Conservation (phyloP, 2,888 invertebrate genomes). For the Lycocerus yunnanus region DNA sequence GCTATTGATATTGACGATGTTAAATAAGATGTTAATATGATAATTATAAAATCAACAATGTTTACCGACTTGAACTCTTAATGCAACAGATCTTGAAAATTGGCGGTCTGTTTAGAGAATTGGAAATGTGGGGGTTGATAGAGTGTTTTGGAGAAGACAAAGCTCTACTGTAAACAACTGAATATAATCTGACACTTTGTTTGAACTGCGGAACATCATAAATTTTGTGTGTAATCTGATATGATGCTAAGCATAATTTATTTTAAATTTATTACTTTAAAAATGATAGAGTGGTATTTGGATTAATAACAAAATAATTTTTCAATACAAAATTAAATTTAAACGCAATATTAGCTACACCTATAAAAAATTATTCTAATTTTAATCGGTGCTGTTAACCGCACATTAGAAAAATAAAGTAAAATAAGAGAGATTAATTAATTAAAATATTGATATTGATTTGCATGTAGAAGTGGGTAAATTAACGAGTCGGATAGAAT, state of each 20-base stretch:
- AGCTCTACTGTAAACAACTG: slow-evolving; percentile 37
- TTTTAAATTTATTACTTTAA: slow-evolving; percentile 28
- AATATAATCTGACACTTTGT: slow-evolving; percentile 45
- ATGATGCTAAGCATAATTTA: slow-evolving; percentile 36
- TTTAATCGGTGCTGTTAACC: slow-evolving; percentile 15
- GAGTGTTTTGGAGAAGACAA: slow-evolving; percentile 28
- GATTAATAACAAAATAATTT: slow-evolving; percentile 3
- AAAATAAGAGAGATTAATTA: slow-evolving; percentile 23
- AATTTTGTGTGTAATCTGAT: slow-evolving; percentile 37
- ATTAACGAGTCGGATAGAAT: slow-evolving; percentile 30
- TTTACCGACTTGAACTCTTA: slow-evolving; percentile 23
- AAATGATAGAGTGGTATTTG: slow-evolving; percentile 6
- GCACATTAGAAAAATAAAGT: background rate
- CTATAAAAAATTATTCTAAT: slow-evolving; percentile 7
- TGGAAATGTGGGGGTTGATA: slow-evolving; percentile 14
- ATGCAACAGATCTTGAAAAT: slow-evolving; percentile 31
- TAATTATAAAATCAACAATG: slow-evolving; percentile 10
- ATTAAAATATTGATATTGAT: slow-evolving; percentile 26
- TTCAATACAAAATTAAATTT: background rate
- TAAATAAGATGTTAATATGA: background rate
- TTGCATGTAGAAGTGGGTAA: slow-evolving; percentile 19
- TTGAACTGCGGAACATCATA: slow-evolving; percentile 44
- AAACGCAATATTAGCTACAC: background rate
- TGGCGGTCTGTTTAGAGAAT: slow-evolving; percentile 24
- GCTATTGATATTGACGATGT: background rate